Conservation (phyloP, 1,140 invertebrate genomes). For the Orius laevigatus region DNA sequence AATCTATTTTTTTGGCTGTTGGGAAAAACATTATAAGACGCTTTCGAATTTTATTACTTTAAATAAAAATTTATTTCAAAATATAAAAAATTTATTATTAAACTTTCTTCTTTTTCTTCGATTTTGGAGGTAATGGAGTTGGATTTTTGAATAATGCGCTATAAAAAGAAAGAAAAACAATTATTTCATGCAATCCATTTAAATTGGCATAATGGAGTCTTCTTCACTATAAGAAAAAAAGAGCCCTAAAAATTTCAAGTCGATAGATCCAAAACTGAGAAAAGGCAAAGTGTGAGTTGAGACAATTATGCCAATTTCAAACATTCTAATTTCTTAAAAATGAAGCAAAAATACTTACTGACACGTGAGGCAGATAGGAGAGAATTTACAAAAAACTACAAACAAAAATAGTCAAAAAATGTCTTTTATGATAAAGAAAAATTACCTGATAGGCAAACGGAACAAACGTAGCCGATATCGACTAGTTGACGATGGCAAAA, state of each 20-base stretch:
- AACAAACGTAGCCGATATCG: conserved; percentile 93
- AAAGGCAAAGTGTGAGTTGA: neutral
- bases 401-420: conserved; percentile 27
- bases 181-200: no score
- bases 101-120: conserved; percentile 63
- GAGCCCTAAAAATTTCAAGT: conserved; percentile 17
- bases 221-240: no score
- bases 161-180: conserved; percentile 32
- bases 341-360: conserved; percentile 53
- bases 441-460: conserved; percentile 85
- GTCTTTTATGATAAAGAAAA: neutral
- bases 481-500: conserved; percentile 95
- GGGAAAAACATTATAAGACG: no score
- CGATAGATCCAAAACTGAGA: conserved; percentile 13
- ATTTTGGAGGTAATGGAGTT: conserved; percentile 47
- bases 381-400: conserved; percentile 92
- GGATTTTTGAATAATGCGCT: conserved; percentile 71
- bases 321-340: neutral
- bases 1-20: no score
- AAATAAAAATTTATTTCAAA: no score
- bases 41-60: no score
- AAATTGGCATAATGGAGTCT: no score
- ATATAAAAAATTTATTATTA: no score
- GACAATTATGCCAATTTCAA: neutral
- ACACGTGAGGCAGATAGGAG: conserved; percentile 92